phyloP scores from a whole-genome alignment of 2,797 vertebrate species.

The Gouania willdenowi region DNA sequence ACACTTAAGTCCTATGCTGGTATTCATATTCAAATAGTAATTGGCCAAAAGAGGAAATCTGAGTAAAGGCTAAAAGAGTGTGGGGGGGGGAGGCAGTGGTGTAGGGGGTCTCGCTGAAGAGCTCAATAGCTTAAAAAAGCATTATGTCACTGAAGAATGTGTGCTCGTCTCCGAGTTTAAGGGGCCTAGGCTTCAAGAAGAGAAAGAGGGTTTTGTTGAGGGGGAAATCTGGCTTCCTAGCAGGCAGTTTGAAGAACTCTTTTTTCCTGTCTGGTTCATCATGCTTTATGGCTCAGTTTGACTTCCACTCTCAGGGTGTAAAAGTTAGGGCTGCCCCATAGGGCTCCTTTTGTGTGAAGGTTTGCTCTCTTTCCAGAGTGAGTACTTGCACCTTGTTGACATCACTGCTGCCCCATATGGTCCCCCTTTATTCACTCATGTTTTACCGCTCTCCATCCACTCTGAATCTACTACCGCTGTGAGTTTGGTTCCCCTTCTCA shows the following conservation, averaged over 20 bases:
- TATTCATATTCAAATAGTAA: constrained; percentile 67
- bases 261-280: constrained; percentile 36
- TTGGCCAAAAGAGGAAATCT: constrained; percentile 43
- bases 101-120: constrained; percentile 24
- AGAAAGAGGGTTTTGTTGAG: constrained; percentile 73
- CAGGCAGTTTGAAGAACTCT: constrained; percentile 54
- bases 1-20: constrained; percentile 48
- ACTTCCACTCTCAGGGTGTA: constrained; percentile 63
- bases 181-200: constrained; percentile 44
- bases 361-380: constrained; percentile 66
- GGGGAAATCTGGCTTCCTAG: constrained; percentile 52
- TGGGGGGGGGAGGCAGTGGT: constrained; percentile 1
- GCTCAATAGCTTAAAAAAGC: constrained; percentile 70
- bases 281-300: constrained; percentile 64
- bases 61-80: constrained; percentile 25
- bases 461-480: background rate
- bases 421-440: constrained; percentile 9
- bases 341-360: constrained; percentile 61
- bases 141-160: constrained; percentile 72
- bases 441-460: constrained; percentile 12
- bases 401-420: constrained; percentile 40
- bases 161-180: constrained; percentile 49
- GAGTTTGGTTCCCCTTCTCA: constrained; percentile 1
- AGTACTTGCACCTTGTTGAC: constrained; percentile 66
- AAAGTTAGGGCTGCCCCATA: constrained; percentile 53